These are phyloP conservation scores for Zaprionus camerounensis DNA, from an alignment of 1,140 invertebrate genomes.

Conservation along the genomic window DNA sequence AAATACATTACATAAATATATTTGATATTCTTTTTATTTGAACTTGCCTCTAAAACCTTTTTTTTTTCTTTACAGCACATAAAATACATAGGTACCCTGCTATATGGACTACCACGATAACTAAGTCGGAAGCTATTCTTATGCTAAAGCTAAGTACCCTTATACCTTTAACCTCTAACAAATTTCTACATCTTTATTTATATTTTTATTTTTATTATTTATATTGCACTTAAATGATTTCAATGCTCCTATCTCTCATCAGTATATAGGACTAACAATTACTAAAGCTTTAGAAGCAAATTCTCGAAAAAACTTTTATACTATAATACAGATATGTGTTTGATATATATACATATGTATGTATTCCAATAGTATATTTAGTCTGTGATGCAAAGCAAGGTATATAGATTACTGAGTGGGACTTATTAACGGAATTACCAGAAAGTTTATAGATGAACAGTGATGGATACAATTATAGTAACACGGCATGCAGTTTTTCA, in stretches of 20 bases:
- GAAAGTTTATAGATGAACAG: neutral
- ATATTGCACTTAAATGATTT: neutral
- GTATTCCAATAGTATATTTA: neutral
- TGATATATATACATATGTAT: neutral
- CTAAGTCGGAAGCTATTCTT: neutral
- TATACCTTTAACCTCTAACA: neutral
- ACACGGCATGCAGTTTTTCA: slow-evolving; percentile 1
- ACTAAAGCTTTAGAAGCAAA: neutral
- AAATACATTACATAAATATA: neutral
- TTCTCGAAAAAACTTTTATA: neutral
- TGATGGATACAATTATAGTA: neutral
- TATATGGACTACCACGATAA: neutral
- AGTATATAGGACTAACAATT: neutral
- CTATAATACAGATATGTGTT: neutral
- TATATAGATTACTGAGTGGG: neutral
- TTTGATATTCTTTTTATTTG: neutral
- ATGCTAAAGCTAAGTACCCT: neutral
- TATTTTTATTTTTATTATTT: neutral
- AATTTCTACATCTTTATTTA: neutral
- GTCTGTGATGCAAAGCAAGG: neutral
- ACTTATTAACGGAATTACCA: neutral
- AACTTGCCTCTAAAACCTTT: neutral
- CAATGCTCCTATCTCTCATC: neutral
- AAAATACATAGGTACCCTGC: neutral
- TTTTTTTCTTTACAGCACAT: neutral